Base-by-base conservation (phyloP, 2,888 invertebrate species). In the Philonicus albiceps region DNA sequence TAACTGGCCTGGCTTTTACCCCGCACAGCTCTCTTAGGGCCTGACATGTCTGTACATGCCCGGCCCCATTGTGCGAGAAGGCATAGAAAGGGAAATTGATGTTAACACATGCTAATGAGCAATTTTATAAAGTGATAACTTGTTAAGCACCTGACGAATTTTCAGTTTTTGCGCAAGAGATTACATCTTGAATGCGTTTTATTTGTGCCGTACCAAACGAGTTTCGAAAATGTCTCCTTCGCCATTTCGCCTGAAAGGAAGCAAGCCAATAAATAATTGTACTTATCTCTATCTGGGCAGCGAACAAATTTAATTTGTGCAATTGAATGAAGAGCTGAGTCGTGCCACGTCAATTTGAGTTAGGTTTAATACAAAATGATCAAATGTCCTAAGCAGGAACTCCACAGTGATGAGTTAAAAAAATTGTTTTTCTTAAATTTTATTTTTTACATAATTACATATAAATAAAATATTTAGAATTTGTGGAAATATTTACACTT, bases 41-140 rank as follows among this genome's bases (percentile, higher is more conserved):
- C n/a, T 74, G 49, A 30, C 30, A 64, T 11, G 64, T 64, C 64
- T 64, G n/a, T 34, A 64, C 64, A 84, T 43, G 27, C 30, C 55
- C 22, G 43, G 43, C 16, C 27, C 73, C 43, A 84, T 84, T 84
- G 84, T 84, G 31, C n/a, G 30, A 31, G 31, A 43, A 84, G 73
- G 37, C 40, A 30, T 49, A 22, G 30, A 78, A n/a, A 34, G 75
- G 64, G 55, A 86, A 78, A 86, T 76, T 86, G 78, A 86, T 86
- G 78, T 86, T 86, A 86, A 86, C 64, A 86, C 64, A 40, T 78
- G 27, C 64, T 86, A 86, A 86, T 86, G 90, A 90, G 89, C 89
- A 90, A 90, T 90, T 90, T 90, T 89, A 88, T 90, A 89, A 90
- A 90, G 90, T 90, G 90, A 90, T 90, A 90, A 90, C 89, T 89